A percentile compares a stretch with the other conserved stretches of the same genome.
These are phyloP conservation scores for Mormyrops boulengeri DNA, from an alignment of 2,797 vertebrate genomes.

Conservation along the genomic window DNA sequence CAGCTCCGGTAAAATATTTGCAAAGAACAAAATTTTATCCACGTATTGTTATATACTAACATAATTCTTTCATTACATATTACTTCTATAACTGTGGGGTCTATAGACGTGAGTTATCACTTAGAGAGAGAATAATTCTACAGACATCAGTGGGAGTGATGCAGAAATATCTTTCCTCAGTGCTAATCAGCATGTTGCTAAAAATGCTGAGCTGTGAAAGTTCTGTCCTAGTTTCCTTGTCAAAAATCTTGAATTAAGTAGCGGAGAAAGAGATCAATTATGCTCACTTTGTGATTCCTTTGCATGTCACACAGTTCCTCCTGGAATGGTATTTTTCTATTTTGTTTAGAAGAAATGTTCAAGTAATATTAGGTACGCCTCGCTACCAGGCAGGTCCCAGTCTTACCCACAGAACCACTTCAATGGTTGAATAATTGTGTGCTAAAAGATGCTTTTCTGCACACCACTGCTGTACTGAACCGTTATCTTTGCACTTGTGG, in stretches of 20 bases:
- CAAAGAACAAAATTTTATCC: not conserved
- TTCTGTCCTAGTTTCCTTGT: not conserved
- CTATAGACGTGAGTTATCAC: not conserved
- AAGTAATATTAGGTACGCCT: not conserved
- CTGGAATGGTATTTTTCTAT: not conserved
- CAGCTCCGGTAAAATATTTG: not conserved
- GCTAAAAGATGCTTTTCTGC: not conserved
- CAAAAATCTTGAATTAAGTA: not conserved
- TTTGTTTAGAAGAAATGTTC: not conserved
- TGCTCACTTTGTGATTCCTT: not conserved
- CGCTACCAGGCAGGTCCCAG: not conserved
- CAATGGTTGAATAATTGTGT: not conserved
- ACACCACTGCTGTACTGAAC: not conserved
- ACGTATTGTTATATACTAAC: not conserved
- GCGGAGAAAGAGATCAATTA: not conserved
- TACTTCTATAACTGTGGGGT: not conserved
- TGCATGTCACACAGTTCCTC: not conserved
- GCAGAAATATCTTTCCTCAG: not conserved
- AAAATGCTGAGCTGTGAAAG: not conserved
- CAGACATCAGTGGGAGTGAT: not conserved
- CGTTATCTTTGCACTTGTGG: not conserved
- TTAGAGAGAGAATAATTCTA: not conserved
- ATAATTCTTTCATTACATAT: not conserved
- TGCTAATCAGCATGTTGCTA: not conserved
- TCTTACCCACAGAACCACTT: not conserved